These are phyloP conservation scores for Paramuricea clavata DNA, from an alignment of 92 coral and sea anemone genomes.

Conservation along the genomic window DNA sequence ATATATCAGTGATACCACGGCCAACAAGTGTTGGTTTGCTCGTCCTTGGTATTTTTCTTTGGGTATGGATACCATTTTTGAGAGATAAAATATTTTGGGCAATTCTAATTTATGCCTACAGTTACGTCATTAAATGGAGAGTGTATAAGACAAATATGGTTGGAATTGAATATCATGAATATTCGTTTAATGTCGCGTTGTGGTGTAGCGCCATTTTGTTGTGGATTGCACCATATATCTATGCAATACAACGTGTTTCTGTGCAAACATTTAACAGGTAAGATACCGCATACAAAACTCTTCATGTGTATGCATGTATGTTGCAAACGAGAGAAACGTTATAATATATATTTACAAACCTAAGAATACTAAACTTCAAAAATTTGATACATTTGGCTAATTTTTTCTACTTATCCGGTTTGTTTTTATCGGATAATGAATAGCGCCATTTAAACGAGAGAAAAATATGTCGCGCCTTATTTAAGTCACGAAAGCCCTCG, in stretches of 20 bases:
- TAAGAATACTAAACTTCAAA: too few species aligned
- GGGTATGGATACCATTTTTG: slow-evolving; percentile 85
- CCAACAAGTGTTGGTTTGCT: slow-evolving; percentile 68
- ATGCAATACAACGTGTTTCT: slow-evolving; percentile 70
- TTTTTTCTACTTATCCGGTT: too few species aligned
- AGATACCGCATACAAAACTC: too few species aligned
- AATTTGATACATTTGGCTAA: too few species aligned
- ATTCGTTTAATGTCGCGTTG: slow-evolving; percentile 45
- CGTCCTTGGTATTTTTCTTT: slow-evolving; percentile 61
- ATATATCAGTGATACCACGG: slow-evolving; percentile 71
- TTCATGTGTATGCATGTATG: too few species aligned
- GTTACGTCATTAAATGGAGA: slow-evolving; percentile 84
- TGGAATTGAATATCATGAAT: slow-evolving; percentile 48
- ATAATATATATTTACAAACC: too few species aligned
- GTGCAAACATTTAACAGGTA: slow-evolving; percentile 76
- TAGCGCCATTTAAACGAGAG: too few species aligned
- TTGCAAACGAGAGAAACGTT: too few species aligned
- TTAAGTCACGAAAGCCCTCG: too few species aligned
- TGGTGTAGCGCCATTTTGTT: slow-evolving; percentile 75
- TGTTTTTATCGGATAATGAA: too few species aligned
- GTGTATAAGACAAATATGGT: slow-evolving; percentile 77
- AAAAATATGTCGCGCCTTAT: too few species aligned
- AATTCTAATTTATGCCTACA: slow-evolving; percentile 76
- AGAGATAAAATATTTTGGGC: slow-evolving; percentile 79
- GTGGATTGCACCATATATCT: slow-evolving; percentile 75